phyloP scores from a whole-genome alignment of 2,888 invertebrate species.

The Anorthoa munda region DNA sequence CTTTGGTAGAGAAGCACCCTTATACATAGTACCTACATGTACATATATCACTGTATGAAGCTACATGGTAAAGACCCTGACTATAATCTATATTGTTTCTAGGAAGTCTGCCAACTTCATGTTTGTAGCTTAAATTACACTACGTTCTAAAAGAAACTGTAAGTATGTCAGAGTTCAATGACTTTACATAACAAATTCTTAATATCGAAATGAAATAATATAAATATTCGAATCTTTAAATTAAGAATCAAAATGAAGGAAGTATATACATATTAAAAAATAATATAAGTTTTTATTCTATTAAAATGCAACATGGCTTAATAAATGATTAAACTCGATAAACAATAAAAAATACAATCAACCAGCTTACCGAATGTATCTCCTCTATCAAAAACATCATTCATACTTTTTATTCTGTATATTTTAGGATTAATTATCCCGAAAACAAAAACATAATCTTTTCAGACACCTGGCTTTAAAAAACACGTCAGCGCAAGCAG shows the following conservation, averaged over 20 bases:
- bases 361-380: no score
- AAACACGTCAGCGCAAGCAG: conserved; percentile 59
- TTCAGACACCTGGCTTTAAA: conserved; percentile 45
- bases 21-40: background rate
- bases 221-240: no score
- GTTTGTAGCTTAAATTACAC: conserved; percentile 20
- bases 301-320: no score
- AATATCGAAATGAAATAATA: background rate
- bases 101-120: conserved; percentile 43
- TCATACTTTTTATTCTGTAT: background rate
- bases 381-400: no score
- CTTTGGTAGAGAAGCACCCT: background rate
- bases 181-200: background rate
- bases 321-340: no score
- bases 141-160: background rate
- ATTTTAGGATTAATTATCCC: background rate
- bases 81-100: conserved; percentile 24
- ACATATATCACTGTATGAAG: background rate
- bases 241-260: no score
- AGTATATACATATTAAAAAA: no score
- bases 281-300: no score
- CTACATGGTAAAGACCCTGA: conserved; percentile 9
- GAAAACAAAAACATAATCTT: conserved; percentile 29
- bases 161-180: conserved; percentile 5
- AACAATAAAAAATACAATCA: no score